Base-by-base conservation (phyloP, 2,113 vertebrate species). In the Pelusios castaneus region DNA sequence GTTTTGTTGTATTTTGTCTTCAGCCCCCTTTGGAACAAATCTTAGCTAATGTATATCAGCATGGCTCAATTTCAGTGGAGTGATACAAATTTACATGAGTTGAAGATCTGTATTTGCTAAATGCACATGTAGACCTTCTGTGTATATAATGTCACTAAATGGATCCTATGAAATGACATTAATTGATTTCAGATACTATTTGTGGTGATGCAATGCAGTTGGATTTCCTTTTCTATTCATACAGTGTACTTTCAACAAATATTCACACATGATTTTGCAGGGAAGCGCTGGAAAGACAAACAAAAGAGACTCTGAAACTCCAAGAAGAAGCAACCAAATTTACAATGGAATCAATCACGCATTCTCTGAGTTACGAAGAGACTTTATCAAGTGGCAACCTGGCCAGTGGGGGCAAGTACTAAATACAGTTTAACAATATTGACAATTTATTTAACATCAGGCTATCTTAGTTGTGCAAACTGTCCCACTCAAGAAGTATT, bases 221-320 rank as follows among this genome's bases (percentile, higher is more conserved):
- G 34, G 22, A 47, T 47, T 8, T 5, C 45, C 31, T 29, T 78
- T 19, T 54, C 43, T 58, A 10, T 31, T 78, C 29, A 41, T 7
- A 54, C 34, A 58, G 27, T 47, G 11, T 34, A 19, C 38, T 52
- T 54, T 76, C 41, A 91, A 29, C 43, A 82, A 47, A 52, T 41
- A 22, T 73, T 63, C 47, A 24, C 77, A 12, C 82, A 79, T 79
- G 29, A 1, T 96, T 96, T 79, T 56, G 8, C 85, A 96, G 97
- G 92, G 89, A 97, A 91, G 85, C 93, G 54, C 80, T 88, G 76
- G 91, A 87, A 94, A 85, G 92, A 60, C 73, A 93, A 93, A 80
- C 84, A 49, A 86, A 89, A 84, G 84, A 97, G 80, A 85, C 77
- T 84, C 78, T 95, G 63, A 38, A 94, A 91, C 79, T 96, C 45